Conservation (phyloP, 2,113 vertebrate species). For the Alexandromys fortis region DNA sequence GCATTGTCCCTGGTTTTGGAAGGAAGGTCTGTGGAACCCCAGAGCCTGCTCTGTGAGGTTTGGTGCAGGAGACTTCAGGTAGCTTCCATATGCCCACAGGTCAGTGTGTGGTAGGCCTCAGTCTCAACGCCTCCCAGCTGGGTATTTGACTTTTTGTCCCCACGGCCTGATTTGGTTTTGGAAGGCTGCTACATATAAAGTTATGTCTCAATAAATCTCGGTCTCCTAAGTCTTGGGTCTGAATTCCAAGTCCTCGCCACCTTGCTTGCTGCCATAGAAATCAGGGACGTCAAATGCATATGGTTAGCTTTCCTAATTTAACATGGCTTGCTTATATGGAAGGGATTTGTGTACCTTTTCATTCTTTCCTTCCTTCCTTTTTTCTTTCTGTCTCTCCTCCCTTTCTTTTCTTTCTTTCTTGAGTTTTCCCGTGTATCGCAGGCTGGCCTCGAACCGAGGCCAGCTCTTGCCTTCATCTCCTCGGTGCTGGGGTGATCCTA, state of each 20-base stretch:
- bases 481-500: too few species aligned
- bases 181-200: neutral
- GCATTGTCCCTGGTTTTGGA: neutral
- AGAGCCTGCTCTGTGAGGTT: neutral
- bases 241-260: neutral
- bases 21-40: neutral
- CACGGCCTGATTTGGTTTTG: accelerated
- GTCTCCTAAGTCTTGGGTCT: neutral
- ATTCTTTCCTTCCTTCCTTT: neutral
- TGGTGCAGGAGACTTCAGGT: neutral
- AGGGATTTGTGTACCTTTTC: neutral
- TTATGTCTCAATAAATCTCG: accelerated
- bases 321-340: neutral
- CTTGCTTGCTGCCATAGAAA: neutral
- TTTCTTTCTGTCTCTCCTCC: neutral
- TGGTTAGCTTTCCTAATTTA: slow-evolving; percentile 52
- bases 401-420: too few species aligned
- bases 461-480: neutral
- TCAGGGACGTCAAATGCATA: slow-evolving; percentile 51
- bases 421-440: neutral
- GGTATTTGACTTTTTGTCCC: accelerated
- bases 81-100: neutral
- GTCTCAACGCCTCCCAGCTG: accelerated
- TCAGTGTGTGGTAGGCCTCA: accelerated
- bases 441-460: neutral